A percentile compares a stretch with the other conserved stretches of the same genome.
Conservation (phyloP, 2,113 vertebrate genomes). For the Ondatra zibethicus region DNA sequence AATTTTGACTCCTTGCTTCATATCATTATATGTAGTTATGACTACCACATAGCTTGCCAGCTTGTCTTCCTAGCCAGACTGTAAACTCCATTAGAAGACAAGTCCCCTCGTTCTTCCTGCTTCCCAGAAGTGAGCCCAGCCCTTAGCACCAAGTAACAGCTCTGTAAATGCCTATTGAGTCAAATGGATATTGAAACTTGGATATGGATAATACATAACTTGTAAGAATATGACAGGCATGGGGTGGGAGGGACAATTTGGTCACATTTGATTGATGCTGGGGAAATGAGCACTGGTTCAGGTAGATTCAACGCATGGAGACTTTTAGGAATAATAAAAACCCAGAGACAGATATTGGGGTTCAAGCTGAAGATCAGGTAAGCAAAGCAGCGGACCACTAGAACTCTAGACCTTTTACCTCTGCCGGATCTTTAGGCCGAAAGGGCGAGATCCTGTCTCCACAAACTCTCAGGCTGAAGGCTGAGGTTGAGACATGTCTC, state of each 20-base stretch:
- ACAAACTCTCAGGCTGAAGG: no score
- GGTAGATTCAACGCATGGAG: background rate
- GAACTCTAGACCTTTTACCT: no score
- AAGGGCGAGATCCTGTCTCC: no score
- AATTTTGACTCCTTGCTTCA: background rate
- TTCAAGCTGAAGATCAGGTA: no score
- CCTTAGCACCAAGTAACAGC: background rate
- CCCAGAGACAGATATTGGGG: no score
- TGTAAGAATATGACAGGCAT: background rate
- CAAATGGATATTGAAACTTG: background rate
- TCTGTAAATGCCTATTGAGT: background rate
- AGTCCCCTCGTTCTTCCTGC: background rate
- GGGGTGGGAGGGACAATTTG: no score
- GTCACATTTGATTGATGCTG: background rate
- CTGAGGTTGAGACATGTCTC: no score
- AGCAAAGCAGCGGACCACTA: no score
- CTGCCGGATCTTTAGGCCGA: no score
- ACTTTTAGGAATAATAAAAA: background rate
- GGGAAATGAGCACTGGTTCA: background rate
- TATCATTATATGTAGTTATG: background rate
- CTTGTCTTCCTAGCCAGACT: background rate
- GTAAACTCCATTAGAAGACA: slow-evolving; percentile 1
- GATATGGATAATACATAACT: background rate
- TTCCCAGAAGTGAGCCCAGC: background rate
- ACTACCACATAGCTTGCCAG: background rate